These are phyloP conservation scores for Scaptodrosophila latifasciaeformis DNA, from an alignment of 2,888 invertebrate genomes.

Conservation along the genomic window DNA sequence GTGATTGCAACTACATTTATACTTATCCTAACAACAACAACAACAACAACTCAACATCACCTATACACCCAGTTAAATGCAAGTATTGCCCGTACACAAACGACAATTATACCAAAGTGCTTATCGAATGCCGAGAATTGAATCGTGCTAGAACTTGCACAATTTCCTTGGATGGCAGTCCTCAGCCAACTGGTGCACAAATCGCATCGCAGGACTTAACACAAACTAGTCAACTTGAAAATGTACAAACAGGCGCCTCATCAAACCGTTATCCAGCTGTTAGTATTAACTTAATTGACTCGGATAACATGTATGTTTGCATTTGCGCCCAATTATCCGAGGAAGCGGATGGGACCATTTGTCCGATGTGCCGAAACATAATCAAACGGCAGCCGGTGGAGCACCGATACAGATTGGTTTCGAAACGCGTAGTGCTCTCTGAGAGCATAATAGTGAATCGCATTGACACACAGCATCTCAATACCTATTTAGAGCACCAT, in stretches of 20 bases:
- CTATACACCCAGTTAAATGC: constrained; percentile 34
- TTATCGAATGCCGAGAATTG: constrained; percentile 35
- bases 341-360: constrained; percentile 51
- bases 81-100: constrained; percentile 37
- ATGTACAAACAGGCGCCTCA: constrained; percentile 2
- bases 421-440: constrained; percentile 67
- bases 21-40: no score
- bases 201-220: not conserved
- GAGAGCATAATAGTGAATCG: constrained; percentile 77
- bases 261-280: constrained; percentile 46
- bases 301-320: constrained; percentile 75
- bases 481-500: constrained; percentile 53
- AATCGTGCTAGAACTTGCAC: constrained; percentile 10
- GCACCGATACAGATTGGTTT: constrained; percentile 69
- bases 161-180: not conserved
- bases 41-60: constrained; percentile 57
- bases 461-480: constrained; percentile 77
- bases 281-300: constrained; percentile 76
- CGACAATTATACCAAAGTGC: constrained; percentile 41
- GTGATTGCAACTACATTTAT: constrained; percentile 57
- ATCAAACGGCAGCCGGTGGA: constrained; percentile 64
- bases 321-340: constrained; percentile 59
- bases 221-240: constrained; percentile 22
- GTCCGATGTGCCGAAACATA: constrained; percentile 69
- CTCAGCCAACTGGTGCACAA: not conserved